These are phyloP conservation scores for Palloptera scutellata DNA, from an alignment of 2,888 invertebrate species.

Conservation along the genomic window DNA sequence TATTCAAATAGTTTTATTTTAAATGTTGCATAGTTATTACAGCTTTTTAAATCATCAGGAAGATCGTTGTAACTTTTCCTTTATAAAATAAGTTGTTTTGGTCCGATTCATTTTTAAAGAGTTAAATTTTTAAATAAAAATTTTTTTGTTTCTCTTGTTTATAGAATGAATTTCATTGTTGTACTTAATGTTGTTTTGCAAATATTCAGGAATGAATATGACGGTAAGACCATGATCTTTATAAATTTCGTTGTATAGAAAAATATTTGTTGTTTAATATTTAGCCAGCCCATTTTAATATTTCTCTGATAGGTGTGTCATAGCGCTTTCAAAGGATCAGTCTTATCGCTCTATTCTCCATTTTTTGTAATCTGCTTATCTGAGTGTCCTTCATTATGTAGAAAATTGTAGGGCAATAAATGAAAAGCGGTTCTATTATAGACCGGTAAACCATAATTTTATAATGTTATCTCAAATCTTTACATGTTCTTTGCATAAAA, in stretches of 20 bases:
- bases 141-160: no score
- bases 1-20: no score
- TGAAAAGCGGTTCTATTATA: constrained; percentile 6
- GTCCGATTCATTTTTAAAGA: no score
- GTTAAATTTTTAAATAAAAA: no score
- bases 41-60: no score
- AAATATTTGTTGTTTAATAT: no score
- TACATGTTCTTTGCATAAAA: constrained; percentile 15
- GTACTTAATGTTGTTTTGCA: no score
- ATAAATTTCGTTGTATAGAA: constrained; percentile 3
- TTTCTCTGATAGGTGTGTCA: constrained; percentile 10
- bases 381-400: neutral
- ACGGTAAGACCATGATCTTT: neutral
- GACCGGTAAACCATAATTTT: constrained; percentile 6
- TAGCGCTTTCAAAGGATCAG: neutral
- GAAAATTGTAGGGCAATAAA: neutral
- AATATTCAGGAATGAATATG: no score
- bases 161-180: no score
- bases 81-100: no score
- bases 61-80: no score
- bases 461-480: neutral
- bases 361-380: constrained; percentile 1
- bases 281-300: neutral
- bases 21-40: no score
- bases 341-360: constrained; percentile 3